Evolutionary conservation across 1,140 invertebrate genomes (phyloP), one percentile per base, ranked within the genome.

Genomic region (Magallana ariakensis): DNA sequence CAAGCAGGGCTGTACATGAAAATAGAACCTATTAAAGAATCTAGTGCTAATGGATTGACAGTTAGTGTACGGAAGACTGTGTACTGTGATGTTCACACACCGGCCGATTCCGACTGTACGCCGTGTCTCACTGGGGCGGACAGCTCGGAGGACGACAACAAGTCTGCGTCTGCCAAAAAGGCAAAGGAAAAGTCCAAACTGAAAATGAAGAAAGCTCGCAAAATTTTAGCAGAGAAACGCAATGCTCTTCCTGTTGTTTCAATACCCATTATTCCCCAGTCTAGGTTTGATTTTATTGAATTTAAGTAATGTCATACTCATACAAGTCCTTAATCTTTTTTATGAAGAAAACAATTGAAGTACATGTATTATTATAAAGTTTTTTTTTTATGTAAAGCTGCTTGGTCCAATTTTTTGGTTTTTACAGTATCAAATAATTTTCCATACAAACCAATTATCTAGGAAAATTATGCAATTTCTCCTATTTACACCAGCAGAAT

Each of bases 1-100:
- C 98, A 99, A 94, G 98, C 98, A 81, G 98, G 98, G 85, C 95
- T 98, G 0, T 97, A 94, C 95, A 99, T 99, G 98, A 97, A 98
- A 94, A 99, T 99, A 97, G 97, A 99, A 92, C 98, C 94, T 62
- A 91, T 94, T 13, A 89, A 91, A 85, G 92, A 93, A 60, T 88
- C 92, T 11, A 91, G 90, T 80, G 90, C 90, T 53, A 91, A 90
- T 84, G 94, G 92, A 10, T 90, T 90, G 46, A 92, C 93, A 11
- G 94, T 96, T 53, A 96, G 97, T 89, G 98, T 99, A 0, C 97
- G 98, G 90, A 99, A 99, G 94, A 98, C 97, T 89, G 98, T 98
- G 15, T 99, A 97, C 93, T 99, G 99, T 94, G 98, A 99, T 94
- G 96, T 97, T 7, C 98, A 99, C 94, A 97, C 98, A 0, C 98